phyloP scores from a whole-genome alignment of 2,113 vertebrate genomes.

The Siphamia tubifer region DNA sequence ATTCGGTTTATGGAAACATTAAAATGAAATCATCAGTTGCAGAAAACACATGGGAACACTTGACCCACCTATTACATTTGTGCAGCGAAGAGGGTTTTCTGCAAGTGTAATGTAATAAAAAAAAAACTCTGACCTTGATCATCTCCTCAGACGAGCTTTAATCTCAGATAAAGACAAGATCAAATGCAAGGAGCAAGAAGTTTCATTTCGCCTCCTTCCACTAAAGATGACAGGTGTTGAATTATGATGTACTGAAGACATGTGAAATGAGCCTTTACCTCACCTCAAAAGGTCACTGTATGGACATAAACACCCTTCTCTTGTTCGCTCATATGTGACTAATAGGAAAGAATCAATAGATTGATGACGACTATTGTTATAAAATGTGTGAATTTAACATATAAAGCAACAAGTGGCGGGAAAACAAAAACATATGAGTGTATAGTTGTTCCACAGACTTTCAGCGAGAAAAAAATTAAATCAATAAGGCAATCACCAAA shows the following conservation, averaged over 20 bases:
- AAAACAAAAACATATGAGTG: background rate
- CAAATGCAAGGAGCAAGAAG: slow-evolving; percentile 26
- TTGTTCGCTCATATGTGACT: background rate
- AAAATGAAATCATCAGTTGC: slow-evolving; percentile 2
- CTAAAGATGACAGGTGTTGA: slow-evolving; percentile 38
- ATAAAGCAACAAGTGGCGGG: background rate
- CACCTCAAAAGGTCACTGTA: background rate
- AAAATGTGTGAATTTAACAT: no score
- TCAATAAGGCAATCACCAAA: no score
- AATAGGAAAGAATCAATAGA: background rate
- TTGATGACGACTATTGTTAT: background rate
- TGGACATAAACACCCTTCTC: background rate
- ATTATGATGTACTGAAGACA: slow-evolving; percentile 43
- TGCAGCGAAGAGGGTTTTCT: background rate
- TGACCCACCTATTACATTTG: slow-evolving; percentile 6
- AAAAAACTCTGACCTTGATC: slow-evolving; percentile 59
- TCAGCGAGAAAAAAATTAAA: no score
- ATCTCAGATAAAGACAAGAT: slow-evolving; percentile 40
- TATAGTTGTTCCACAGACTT: no score
- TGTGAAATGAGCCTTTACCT: slow-evolving; percentile 14
- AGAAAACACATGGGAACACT: slow-evolving; percentile 23
- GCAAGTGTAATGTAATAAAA: slow-evolving; percentile 21
- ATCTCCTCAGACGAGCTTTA: slow-evolving; percentile 20
- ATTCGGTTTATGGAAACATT: background rate
- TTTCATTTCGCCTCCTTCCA: slow-evolving; percentile 4